A percentile compares a stretch with the other conserved stretches of the same genome.
Evolutionary conservation across 2,113 vertebrate genomes (phyloP).

Genomic region (Phalacrocorax brasilianus): DNA sequence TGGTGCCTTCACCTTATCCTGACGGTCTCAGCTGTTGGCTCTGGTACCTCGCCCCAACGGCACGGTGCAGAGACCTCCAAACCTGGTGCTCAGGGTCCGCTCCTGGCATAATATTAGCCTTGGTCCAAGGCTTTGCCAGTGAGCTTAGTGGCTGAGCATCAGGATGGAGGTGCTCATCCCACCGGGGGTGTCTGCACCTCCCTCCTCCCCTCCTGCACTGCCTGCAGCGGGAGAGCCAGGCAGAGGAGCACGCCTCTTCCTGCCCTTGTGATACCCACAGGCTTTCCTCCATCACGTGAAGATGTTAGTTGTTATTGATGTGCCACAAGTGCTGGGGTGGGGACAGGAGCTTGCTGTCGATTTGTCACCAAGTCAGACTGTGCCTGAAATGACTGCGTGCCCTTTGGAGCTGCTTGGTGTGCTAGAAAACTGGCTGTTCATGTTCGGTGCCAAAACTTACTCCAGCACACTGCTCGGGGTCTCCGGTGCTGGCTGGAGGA

Average conservation of each 20-base stretch:
- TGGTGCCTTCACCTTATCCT: neutral
- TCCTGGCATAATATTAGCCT: neutral
- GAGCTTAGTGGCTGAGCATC: neutral
- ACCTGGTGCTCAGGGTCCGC: rapidly evolving
- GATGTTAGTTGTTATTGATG: rapidly evolving
- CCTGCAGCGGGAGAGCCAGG: too few relatives aligned
- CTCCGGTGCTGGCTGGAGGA: neutral
- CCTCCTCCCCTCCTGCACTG: neutral
- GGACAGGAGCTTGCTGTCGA: neutral
- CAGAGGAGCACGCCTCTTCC: neutral
- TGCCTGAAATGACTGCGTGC: neutral
- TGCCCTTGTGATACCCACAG: neutral
- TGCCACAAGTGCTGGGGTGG: neutral
- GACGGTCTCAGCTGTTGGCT: neutral
- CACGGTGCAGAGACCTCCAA: rapidly evolving
- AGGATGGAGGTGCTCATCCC: neutral
- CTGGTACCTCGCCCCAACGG: neutral
- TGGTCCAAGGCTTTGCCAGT: rapidly evolving
- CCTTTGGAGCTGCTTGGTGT: neutral
- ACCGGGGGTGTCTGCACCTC: neutral
- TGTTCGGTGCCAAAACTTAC: neutral
- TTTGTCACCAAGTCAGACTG: neutral
- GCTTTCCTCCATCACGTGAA: rapidly evolving
- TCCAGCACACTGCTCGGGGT: neutral
- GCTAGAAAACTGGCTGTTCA: neutral